These are phyloP conservation scores for Sinocyclocheilus anophthalmus DNA, from an alignment of 2,113 vertebrate genomes.

Conservation along the genomic window DNA sequence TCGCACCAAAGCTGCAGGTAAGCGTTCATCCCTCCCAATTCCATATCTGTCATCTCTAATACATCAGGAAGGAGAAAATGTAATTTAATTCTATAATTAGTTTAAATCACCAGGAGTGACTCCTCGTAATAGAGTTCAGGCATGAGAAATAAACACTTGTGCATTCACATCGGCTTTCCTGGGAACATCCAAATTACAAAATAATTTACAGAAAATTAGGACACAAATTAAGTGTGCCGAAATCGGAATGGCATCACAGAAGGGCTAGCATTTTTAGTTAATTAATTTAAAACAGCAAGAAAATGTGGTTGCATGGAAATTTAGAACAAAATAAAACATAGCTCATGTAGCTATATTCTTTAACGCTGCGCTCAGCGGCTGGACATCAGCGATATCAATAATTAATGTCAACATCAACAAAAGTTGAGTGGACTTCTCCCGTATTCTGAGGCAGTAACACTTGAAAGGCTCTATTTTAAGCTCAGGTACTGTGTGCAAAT, in stretches of 20 bases:
- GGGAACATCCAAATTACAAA: conserved; percentile 38
- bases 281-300: background rate
- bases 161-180: conserved; percentile 48
- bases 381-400: conserved; percentile 49
- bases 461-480: conserved; percentile 62
- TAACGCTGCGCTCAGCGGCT: conserved; percentile 5
- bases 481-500: conserved; percentile 43
- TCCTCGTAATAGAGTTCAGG: conserved; percentile 50
- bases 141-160: conserved; percentile 44
- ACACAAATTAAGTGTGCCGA: conserved; percentile 42
- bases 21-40: background rate
- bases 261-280: conserved; percentile 3
- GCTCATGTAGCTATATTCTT: background rate
- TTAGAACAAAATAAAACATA: background rate
- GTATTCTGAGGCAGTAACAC: conserved; percentile 38
- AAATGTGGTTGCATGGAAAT: background rate
- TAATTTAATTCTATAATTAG: conserved; percentile 64
- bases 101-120: conserved; percentile 53
- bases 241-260: conserved; percentile 17
- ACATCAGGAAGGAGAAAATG: conserved; percentile 58
- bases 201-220: conserved; percentile 53
- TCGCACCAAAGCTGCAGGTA: conserved; percentile 77
- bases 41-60: conserved; percentile 56
- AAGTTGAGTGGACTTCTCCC: conserved; percentile 46
- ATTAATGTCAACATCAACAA: conserved; percentile 49